Evolutionary conservation across 1,140 invertebrate genomes (phyloP).

Genomic region (Calephelis nemesis): DNA sequence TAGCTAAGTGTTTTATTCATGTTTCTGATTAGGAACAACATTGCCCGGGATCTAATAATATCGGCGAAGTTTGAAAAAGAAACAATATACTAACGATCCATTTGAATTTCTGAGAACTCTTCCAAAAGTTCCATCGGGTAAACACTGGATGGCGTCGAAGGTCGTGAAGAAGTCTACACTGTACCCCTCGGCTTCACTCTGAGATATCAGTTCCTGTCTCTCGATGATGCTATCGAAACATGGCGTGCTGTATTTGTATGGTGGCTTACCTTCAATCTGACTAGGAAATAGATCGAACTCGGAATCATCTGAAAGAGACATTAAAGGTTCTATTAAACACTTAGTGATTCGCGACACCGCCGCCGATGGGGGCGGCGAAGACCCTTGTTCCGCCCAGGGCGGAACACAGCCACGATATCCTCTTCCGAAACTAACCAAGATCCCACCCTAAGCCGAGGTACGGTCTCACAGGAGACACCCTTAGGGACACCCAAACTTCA

Average conservation of each 20-base stretch:
- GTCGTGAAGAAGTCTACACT: slow-evolving; percentile 56
- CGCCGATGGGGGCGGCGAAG: too few relatives aligned
- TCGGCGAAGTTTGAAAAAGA: slow-evolving; percentile 10
- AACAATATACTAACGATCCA: slow-evolving; percentile 46
- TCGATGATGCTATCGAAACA: slow-evolving; percentile 70
- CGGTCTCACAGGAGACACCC: too few relatives aligned
- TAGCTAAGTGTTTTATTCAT: too few relatives aligned
- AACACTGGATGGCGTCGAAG: slow-evolving; percentile 63
- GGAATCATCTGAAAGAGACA: slow-evolving; percentile 43
- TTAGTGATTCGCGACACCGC: too few relatives aligned
- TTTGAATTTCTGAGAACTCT: slow-evolving; percentile 42
- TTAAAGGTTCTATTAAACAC: background rate
- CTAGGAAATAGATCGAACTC: slow-evolving; percentile 49
- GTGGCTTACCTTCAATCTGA: slow-evolving; percentile 39
- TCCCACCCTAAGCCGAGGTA: too few relatives aligned
- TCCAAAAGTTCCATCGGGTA: slow-evolving; percentile 79
- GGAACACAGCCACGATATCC: too few relatives aligned
- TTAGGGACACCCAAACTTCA: too few relatives aligned
- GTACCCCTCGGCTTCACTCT: slow-evolving; percentile 57
- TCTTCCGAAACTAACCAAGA: too few relatives aligned
- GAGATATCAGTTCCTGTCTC: slow-evolving; percentile 47
- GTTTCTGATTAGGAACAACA: background rate
- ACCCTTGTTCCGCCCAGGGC: too few relatives aligned
- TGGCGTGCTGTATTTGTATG: slow-evolving; percentile 69
- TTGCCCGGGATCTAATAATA: background rate